Evolutionary conservation across 2,888 invertebrate genomes (phyloP), one percentile per base, ranked within the genome.

Genomic region (Metalampra italica): DNA sequence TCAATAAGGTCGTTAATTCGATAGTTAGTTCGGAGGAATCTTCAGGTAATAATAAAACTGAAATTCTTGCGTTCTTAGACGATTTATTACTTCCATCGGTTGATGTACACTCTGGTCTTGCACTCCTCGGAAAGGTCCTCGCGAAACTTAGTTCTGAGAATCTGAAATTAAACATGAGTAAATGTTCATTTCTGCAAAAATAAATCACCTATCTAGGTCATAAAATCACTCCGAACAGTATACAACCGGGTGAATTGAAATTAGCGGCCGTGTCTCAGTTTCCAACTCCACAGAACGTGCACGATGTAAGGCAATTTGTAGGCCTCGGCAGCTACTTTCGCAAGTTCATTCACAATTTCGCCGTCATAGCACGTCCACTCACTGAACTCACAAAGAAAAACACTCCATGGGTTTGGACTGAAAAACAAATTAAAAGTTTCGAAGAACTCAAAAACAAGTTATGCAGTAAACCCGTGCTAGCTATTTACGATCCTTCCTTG

Each of bases 401-500:
- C n/a, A 9, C 14, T 0, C 13, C 5, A 3, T 49, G 32, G 15
- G 7, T 13, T 9, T 49, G 49, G 49, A 29, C 3, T 22, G 22
- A 0, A 0, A 1, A 29, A 14, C 9, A 11, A 14, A 36, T 29
- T 12, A 45, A n/a, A 9, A 12, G 4, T 36, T 49, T 49, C 29
- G 32, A 49, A 13, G 8, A 14, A 15, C 9, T 45, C 15, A 45
- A 45, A 12, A 22, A 22, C 3, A 3, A 5, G 2, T 22, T 22
- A 5, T 22, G 22, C 22, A 22, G 3, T 3, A 49, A 53, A 45
- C 73, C 68, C 0, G 47, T 68, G 0, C 36, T 75, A 30, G 63
- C 57, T 0, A 45, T 68, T n/a, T 72, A 60, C 40, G 57, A 66
- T 32, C 59, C 56, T 1, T 29, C 29, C 1, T 32, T 58, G 5